Percentiles rank a stretch among this genome's conserved stretches.
These are phyloP conservation scores for Epinephelus coioides DNA, from an alignment of 2,797 vertebrate genomes.

Conservation along the genomic window DNA sequence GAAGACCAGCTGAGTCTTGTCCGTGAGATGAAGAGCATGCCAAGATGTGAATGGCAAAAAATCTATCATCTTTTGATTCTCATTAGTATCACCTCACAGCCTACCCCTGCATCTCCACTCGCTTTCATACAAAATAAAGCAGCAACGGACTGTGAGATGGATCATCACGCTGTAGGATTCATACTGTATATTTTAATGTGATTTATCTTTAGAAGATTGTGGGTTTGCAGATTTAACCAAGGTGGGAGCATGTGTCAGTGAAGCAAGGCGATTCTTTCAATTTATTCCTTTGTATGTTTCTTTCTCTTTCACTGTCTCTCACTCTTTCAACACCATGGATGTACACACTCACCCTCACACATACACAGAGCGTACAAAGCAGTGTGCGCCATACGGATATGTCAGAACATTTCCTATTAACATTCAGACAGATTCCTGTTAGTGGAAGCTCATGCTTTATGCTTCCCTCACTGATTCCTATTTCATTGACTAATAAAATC, in stretches of 20 bases:
- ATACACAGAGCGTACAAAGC: conserved; percentile 15
- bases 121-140: conserved; percentile 33
- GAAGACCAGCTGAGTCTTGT: conserved; percentile 20
- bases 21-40: conserved; percentile 39
- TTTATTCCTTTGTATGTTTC: not conserved
- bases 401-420: conserved; percentile 45
- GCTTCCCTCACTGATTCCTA: conserved; percentile 38
- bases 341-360: not conserved
- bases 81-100: conserved; percentile 44
- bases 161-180: conserved; percentile 10
- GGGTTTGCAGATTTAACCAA: conserved; percentile 33
- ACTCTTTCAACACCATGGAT: not conserved
- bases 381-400: conserved; percentile 13
- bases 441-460: conserved; percentile 44
- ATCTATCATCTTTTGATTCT: conserved; percentile 56
- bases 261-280: not conserved
- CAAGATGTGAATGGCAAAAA: conserved; percentile 32
- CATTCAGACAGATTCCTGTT: conserved; percentile 35
- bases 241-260: not conserved
- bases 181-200: conserved; percentile 31
- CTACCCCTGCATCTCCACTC: conserved; percentile 15
- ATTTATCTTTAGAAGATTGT: conserved; percentile 1
- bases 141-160: conserved; percentile 4
- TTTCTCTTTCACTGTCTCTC: not conserved
- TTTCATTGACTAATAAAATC: conserved; percentile 58